Percentiles rank a stretch among this genome's conserved stretches.
phyloP scores from a whole-genome alignment of 2,888 invertebrate species.

The Hirudinaria manillensis region DNA sequence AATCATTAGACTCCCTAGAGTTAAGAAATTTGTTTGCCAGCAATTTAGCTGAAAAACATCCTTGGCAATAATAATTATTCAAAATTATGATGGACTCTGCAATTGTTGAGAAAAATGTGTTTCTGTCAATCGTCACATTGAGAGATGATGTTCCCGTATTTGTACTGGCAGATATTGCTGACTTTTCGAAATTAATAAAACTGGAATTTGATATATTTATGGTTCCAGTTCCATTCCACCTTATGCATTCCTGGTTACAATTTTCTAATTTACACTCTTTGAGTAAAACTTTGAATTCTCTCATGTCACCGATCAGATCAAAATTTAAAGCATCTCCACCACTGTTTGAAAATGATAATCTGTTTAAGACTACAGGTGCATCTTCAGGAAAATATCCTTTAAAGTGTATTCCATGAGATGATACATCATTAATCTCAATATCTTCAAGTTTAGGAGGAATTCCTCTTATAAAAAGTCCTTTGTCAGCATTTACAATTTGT shows the following conservation, averaged over 20 bases:
- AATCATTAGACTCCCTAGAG: neutral
- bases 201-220: neutral
- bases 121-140: neutral
- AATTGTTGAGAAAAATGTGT: neutral
- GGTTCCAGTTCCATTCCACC: neutral
- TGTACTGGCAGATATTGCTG: neutral
- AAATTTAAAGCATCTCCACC: neutral
- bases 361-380: neutral
- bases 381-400: neutral
- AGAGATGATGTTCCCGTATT: neutral
- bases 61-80: neutral
- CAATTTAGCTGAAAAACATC: neutral
- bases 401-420: slow-evolving; percentile 17
- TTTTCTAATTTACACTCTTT: neutral
- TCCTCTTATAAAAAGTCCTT: slow-evolving; percentile 8
- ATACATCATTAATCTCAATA: neutral
- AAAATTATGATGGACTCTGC: neutral
- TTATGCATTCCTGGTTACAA: neutral
- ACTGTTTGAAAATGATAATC: neutral
- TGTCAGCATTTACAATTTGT: slow-evolving; percentile 8
- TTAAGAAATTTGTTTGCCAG: neutral
- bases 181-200: neutral
- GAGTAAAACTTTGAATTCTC: neutral
- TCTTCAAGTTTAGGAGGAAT: neutral
- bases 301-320: neutral